Conservation (phyloP, 1,140 invertebrate genomes). For the Eriocheir sinensis region DNA sequence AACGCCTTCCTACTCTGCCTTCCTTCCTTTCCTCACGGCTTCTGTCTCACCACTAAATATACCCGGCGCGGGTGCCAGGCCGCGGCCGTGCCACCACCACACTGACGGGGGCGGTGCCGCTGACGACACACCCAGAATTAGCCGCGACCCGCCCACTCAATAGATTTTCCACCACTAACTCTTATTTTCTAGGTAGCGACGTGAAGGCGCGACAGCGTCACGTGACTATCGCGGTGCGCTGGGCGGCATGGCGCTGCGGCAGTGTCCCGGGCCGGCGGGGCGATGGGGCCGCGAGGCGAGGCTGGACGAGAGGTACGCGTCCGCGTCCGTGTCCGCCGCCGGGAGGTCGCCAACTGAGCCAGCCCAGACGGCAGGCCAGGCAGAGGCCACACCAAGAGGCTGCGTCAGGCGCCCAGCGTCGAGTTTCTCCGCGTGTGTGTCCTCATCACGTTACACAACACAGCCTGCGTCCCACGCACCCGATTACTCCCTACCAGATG, state of each 20-base stretch:
- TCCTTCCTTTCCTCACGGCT: constrained; percentile 75
- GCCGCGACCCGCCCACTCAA: constrained; percentile 61
- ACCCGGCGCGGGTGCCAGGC: constrained; percentile 59
- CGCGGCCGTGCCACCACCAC: constrained; percentile 61
- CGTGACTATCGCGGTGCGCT: constrained; percentile 26
- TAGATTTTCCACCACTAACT: constrained; percentile 18
- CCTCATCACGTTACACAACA: constrained; percentile 66
- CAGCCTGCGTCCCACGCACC: constrained; percentile 55
- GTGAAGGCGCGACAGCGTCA: constrained; percentile 37
- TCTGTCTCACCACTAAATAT: constrained; percentile 76
- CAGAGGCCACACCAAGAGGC: neutral
- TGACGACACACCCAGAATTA: constrained; percentile 76
- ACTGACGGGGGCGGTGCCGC: constrained; percentile 69
- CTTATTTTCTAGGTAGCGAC: neutral
- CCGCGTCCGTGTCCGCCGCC: constrained; percentile 68
- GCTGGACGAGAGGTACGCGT: constrained; percentile 56
- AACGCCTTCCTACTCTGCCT: constrained; percentile 68
- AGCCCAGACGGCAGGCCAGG: constrained; percentile 47
- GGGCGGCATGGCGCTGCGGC: neutral
- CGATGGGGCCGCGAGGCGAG: neutral
- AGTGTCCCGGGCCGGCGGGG: constrained; percentile 29
- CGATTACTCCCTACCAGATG: neutral
- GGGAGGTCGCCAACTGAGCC: constrained; percentile 72
- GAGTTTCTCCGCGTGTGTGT: constrained; percentile 69
- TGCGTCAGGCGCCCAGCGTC: neutral